Percentiles rank a stretch among this genome's conserved stretches.
These are phyloP conservation scores for Prenolepis imparis DNA, from an alignment of 2,888 invertebrate species.

Conservation along the genomic window DNA sequence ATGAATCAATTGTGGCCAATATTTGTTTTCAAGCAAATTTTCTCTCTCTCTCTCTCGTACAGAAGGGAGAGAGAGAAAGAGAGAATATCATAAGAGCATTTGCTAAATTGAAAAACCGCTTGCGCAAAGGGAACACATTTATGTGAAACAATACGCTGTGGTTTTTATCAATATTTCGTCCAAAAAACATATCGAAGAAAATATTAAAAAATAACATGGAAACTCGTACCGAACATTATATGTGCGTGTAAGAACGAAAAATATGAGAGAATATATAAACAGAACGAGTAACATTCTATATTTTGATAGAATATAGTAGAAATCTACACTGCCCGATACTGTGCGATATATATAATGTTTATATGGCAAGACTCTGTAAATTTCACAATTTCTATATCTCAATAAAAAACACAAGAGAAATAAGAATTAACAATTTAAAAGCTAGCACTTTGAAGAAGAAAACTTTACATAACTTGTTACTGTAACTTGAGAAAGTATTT, in stretches of 20 bases:
- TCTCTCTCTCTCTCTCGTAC: not conserved
- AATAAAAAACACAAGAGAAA: conserved; percentile 1
- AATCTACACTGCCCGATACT: not conserved
- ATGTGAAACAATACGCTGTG: conserved; percentile 44
- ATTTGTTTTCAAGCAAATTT: conserved; percentile 37
- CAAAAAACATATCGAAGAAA: conserved; percentile 16
- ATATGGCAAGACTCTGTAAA: not conserved
- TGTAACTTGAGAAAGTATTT: not conserved
- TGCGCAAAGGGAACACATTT: conserved; percentile 46
- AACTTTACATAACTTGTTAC: not conserved
- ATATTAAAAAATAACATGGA: not conserved
- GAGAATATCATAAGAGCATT: conserved; percentile 40
- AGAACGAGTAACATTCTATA: conserved; percentile 21
- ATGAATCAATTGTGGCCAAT: conserved; percentile 45
- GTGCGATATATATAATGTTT: not conserved
- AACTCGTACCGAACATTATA: conserved; percentile 30
- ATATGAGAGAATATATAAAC: conserved; percentile 10
- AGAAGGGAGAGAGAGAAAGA: not conserved
- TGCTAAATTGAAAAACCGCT: conserved; percentile 54
- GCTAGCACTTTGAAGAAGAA: not conserved
- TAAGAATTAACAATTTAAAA: conserved; percentile 16
- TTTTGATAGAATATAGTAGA: conserved; percentile 7
- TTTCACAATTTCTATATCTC: not conserved
- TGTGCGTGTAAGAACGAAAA: conserved; percentile 13
- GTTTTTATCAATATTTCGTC: conserved; percentile 51